Conservation (phyloP, 2,113 vertebrate species). For the Castor canadensis region DNA sequence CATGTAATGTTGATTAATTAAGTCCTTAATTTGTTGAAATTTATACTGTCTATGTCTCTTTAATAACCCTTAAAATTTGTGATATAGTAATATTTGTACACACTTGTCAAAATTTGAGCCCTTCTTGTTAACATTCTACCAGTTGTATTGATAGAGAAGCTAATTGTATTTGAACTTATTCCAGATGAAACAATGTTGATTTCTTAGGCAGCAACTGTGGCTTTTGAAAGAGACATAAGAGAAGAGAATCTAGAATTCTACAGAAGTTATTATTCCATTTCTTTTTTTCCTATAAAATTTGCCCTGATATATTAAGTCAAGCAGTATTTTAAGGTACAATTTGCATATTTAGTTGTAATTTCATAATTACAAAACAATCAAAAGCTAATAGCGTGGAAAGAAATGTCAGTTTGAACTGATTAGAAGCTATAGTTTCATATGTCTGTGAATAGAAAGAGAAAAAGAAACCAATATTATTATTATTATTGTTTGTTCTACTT, state of each 20-base stretch:
- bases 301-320: constrained; percentile 25
- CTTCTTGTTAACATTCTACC: neutral
- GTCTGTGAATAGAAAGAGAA: neutral
- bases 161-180: neutral
- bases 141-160: too few species aligned
- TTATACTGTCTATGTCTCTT: neutral
- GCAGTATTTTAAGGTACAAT: constrained; percentile 61
- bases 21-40: neutral
- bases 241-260: neutral
- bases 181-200: neutral
- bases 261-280: neutral
- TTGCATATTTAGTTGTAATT: constrained; percentile 61
- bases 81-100: neutral
- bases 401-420: constrained; percentile 72
- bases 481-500: constrained; percentile 76
- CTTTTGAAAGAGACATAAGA: neutral
- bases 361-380: constrained; percentile 62
- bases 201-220: neutral
- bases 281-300: neutral
- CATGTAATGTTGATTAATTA: neutral
- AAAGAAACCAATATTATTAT: constrained; percentile 58
- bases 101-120: neutral
- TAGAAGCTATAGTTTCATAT: constrained; percentile 52
- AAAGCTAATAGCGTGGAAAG: constrained; percentile 68
- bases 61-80: neutral